phyloP scores from a whole-genome alignment of 2,113 vertebrate genomes.

The Macquaria ambigua region DNA sequence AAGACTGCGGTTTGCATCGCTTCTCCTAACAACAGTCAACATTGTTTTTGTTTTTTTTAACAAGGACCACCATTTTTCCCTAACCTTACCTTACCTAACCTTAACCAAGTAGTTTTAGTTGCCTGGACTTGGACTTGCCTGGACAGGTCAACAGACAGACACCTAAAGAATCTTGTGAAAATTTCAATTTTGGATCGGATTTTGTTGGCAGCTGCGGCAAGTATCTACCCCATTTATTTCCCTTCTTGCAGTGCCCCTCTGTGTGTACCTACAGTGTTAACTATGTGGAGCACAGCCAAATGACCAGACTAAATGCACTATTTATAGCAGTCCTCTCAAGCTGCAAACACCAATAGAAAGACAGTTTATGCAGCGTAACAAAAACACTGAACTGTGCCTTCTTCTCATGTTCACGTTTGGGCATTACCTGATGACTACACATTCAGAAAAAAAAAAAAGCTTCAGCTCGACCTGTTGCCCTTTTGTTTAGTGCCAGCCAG shows the following conservation, averaged over 20 bases:
- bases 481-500: slow-evolving; percentile 42
- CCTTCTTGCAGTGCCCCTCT: background rate
- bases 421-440: background rate
- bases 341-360: background rate
- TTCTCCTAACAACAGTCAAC: too few species aligned
- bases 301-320: background rate
- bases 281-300: background rate
- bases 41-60: too few species aligned
- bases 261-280: background rate
- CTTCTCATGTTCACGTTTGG: background rate
- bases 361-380: slow-evolving; percentile 8
- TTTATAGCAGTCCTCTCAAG: slow-evolving; percentile 12
- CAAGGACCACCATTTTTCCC: too few species aligned
- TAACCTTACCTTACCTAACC: background rate
- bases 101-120: background rate
- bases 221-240: background rate
- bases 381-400: background rate
- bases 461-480: slow-evolving; percentile 20
- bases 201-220: background rate
- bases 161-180: background rate
- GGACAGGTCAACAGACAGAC: background rate
- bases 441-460: background rate
- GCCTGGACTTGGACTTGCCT: background rate
- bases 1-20: too few species aligned
- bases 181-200: background rate